A percentile compares a stretch with the other conserved stretches of the same genome.
These are phyloP conservation scores for Ammodytes dubius DNA, from an alignment of 2,113 vertebrate species.

Conservation along the genomic window DNA sequence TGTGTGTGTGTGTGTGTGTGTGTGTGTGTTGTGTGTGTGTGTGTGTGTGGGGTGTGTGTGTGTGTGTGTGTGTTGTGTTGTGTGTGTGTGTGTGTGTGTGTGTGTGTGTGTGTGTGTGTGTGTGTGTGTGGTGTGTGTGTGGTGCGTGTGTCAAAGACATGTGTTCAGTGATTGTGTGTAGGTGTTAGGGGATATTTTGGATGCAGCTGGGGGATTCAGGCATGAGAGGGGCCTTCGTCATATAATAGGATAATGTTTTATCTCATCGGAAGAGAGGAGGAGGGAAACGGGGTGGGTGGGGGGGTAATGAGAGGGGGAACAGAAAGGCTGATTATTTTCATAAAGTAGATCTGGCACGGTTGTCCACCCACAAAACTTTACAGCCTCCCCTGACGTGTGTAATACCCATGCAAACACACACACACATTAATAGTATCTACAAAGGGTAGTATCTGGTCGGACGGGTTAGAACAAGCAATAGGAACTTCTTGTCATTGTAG, in stretches of 20 bases:
- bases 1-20: too few species aligned
- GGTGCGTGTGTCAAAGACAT: constrained; percentile 47
- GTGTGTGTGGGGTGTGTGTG: constrained; percentile 10
- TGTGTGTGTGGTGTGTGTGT: constrained; percentile 28
- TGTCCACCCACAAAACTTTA: constrained; percentile 64
- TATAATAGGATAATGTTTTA: constrained; percentile 76
- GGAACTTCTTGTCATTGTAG: constrained; percentile 59
- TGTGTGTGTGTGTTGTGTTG: constrained; percentile 37
- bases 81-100: constrained; percentile 24
- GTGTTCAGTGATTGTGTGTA: constrained; percentile 72
- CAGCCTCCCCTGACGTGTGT: constrained; percentile 41
- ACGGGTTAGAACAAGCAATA: constrained; percentile 64
- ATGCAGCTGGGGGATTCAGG: constrained; percentile 70
- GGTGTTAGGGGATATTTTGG: constrained; percentile 78
- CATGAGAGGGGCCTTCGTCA: constrained; percentile 73
- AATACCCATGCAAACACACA: constrained; percentile 16
- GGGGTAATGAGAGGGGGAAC: constrained; percentile 50
- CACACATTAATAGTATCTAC: constrained; percentile 30
- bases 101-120: constrained; percentile 33
- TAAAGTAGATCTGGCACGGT: constrained; percentile 52
- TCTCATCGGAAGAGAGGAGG: constrained; percentile 70
- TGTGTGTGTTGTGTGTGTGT: constrained; percentile 24
- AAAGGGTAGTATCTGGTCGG: constrained; percentile 57
- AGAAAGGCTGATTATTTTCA: constrained; percentile 63
- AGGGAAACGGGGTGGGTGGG: constrained; percentile 12